Evolutionary conservation across 2,113 vertebrate genomes (phyloP), one percentile per base, ranked within the genome.

Genomic region (Pelecanus crispus): DNA sequence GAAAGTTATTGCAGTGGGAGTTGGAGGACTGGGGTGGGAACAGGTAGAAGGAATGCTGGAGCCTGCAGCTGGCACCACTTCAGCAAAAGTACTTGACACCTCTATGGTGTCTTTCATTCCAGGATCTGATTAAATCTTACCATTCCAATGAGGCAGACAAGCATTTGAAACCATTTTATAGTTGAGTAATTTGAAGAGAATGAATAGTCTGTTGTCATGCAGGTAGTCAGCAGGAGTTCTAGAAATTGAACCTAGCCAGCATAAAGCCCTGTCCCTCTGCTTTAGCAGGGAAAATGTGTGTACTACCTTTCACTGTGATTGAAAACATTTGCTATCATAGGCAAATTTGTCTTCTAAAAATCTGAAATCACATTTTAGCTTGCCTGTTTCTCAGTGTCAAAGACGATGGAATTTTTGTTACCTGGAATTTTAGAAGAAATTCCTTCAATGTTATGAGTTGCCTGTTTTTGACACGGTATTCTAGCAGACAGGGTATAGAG

Each of bases 71-170:
- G 94, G 94, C 94, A 94, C 55, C 10, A 0, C 78, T 53, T 88
- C 94, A 77, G 84, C 66, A 53, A 24, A 29, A 91, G 47, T 32
- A 94, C 38, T 79, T 0, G 5, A 90, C 78, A 95, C 94, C 87
- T 96, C 94, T 95, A 6, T 92, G 91, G 42, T 88, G 84, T 34
- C 92, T 95, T 97, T 97, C 89, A 95, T 86, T 85, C 62, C 59
- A 47, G 79, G 81, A 82, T 66, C 95, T 91, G 92, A 96, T 96
- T 95, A 97, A 94, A 88, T 83, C 84, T 91, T 44, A 19, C 38
- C 58, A 3, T 44, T 79, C 73, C 0, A 31, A 6, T 52, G 70
- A 88, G 77, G 86, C 81, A 91, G 66, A 44, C 6, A 3, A 85
- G 53, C 81, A 88, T 85, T 58, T 95, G 92, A 95, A 94, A 88